Conservation (phyloP, 2,888 invertebrate species). For the Tetragonisca angustula region DNA sequence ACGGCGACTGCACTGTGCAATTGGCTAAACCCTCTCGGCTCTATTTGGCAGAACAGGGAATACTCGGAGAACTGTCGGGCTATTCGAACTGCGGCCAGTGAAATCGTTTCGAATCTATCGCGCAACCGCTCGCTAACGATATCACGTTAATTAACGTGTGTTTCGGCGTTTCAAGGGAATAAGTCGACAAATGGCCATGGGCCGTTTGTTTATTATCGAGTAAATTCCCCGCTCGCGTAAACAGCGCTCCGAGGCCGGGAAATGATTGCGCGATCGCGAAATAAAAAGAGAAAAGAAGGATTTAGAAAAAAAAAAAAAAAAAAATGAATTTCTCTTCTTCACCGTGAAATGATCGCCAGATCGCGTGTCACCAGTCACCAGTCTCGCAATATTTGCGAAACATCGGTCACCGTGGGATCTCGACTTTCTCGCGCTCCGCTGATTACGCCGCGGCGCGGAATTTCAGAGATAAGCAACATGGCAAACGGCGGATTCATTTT, state of each 20-base stretch:
- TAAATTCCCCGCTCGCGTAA: too few species aligned
- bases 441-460: background rate
- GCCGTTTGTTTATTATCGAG: background rate
- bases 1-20: background rate
- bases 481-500: conserved; percentile 13
- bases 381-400: background rate
- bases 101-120: conserved; percentile 8
- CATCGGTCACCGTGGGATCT: background rate
- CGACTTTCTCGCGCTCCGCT: background rate
- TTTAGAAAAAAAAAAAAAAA: background rate
- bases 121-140: conserved; percentile 1
- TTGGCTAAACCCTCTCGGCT: background rate
- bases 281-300: background rate
- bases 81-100: background rate
- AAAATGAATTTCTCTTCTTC: too few species aligned
- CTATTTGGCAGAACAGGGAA: conserved; percentile 11
- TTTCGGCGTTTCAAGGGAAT: background rate
- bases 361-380: too few species aligned
- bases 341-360: too few species aligned
- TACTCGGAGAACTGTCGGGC: background rate
- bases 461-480: conserved; percentile 16
- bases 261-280: too few species aligned
- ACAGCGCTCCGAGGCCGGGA: too few species aligned
- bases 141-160: conserved; percentile 13
- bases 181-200: background rate